Base-by-base conservation (phyloP, 2,888 invertebrate genomes). In the Nymphalis urticae region DNA sequence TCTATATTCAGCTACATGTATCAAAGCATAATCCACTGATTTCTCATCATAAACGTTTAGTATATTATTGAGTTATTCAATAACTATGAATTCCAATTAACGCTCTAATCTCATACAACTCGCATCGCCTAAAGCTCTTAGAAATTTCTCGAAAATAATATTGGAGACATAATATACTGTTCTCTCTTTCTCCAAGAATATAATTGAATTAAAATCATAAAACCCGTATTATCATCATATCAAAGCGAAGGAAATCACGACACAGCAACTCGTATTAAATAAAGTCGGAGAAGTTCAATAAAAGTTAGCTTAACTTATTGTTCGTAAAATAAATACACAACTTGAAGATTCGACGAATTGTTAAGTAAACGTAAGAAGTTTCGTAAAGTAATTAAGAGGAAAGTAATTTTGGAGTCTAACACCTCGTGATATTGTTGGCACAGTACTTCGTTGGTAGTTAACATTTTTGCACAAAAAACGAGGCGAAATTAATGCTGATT, bases 381-480 rank as follows among this genome's bases (percentile, higher is more conserved):
- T 80, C 64, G 72, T 75, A 82, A 85, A 87, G 85, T 83, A 85
- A 85, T 86, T 84, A 85, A 80, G 82, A 81, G 80, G 79, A 82
- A 85, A 86, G 83, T 85, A 85, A 87, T 86, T 85, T 85, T 77
- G 80, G 75, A 84, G 82, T 82, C 79, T 82, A n/a, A 76, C 80
- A 80, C 77, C 77, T 80, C 80, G 78, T 77, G 78, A 27, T 8
- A 7, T 42, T 42, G 42, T 42, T 42, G 42, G 32, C 32, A 24
- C n/a, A 32, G 32, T 27, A 32, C 32, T 0, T 16, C 7, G 24
- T 2, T 32, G 32, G 17, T 36, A 36, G 36, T 56, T 56, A n/a
- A 56, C 27, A 32, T 17, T 56, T 32, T 17, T 27, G 17, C 27
- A 19, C 0, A 32, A 21, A 10, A 56, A 32, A 10, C 10, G 42